phyloP scores from a whole-genome alignment of 2,113 vertebrate species.

The Cavia porcellus region DNA sequence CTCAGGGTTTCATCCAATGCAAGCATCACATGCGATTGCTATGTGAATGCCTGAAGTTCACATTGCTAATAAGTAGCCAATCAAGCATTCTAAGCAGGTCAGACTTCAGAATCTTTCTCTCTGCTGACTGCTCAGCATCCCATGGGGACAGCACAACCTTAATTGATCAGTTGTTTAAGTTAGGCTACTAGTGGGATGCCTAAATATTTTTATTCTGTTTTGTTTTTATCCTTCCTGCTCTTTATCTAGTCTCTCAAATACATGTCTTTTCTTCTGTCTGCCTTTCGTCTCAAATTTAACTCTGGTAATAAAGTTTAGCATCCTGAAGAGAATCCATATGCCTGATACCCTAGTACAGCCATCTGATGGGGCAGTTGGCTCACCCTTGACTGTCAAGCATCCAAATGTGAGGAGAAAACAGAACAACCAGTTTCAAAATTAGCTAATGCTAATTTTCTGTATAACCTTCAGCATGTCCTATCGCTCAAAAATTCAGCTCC shows the following conservation, averaged over 20 bases:
- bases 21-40: neutral
- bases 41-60: neutral
- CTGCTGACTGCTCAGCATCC: neutral
- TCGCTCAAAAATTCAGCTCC: neutral
- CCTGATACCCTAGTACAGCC: neutral
- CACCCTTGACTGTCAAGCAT: neutral
- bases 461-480: neutral
- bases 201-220: neutral
- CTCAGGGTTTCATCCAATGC: neutral
- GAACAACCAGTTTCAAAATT: neutral
- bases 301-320: constrained; percentile 28
- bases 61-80: neutral
- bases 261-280: neutral
- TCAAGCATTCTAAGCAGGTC: neutral
- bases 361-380: constrained; percentile 22
- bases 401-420: neutral
- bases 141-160: neutral
- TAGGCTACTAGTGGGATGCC: neutral
- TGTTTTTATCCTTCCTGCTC: neutral
- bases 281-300: constrained; percentile 33
- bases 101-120: neutral
- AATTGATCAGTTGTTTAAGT: neutral
- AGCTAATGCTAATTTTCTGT: neutral
- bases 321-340: constrained; percentile 67
- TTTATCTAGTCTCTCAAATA: neutral